Evolutionary conservation across 2,113 vertebrate genomes (phyloP), one percentile per base, ranked within the genome.

Genomic region (Larimichthys polyactis): DNA sequence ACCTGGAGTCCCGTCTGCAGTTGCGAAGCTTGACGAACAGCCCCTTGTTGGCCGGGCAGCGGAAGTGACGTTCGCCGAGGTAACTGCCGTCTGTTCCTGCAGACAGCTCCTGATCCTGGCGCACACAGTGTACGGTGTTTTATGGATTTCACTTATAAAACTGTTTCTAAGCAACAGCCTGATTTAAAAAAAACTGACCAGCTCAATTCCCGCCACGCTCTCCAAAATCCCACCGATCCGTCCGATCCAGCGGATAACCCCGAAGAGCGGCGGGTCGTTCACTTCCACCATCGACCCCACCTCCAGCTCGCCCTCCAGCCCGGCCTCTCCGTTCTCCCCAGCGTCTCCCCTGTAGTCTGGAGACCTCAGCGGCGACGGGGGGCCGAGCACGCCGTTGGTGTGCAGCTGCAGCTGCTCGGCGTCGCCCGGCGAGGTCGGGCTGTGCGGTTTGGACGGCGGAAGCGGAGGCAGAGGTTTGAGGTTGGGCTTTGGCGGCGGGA

Each of bases 211-310:
- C 3, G 96, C 96, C 57, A 97, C 93, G 0, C 40, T 70, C 40
- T 95, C 95, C 0, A 71, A 1, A 29, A 93, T 66, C 14, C 94
- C 94, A 0, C 46, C 65, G 52, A 95, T 94, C 17, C 81, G 82
- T 17, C 96, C 96, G 10, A 96, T 95, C 96, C 96, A 97, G 67
- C 94, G 95, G 19, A 97, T 96, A 5, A 97, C 96, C 3, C 96
- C 96, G 5, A 92, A 96, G 8, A 96, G 90, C 0, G 96, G 95
- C 0, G 96, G 96, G 17, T 96, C 93, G 19, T 96, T 95, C 49
- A 97, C 96, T 65, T 96, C 95, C 0, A 97, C 96, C 95, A 97
- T 94, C 0, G 95, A 96, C 12, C 95, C 96, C 36, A 95, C 93
- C 67, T 97, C 96, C 75, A 96, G 78, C 43, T 81, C 81, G 10